These are phyloP conservation scores for Mionectes macconnelli DNA, from an alignment of 2,113 vertebrate genomes.

Conservation along the genomic window DNA sequence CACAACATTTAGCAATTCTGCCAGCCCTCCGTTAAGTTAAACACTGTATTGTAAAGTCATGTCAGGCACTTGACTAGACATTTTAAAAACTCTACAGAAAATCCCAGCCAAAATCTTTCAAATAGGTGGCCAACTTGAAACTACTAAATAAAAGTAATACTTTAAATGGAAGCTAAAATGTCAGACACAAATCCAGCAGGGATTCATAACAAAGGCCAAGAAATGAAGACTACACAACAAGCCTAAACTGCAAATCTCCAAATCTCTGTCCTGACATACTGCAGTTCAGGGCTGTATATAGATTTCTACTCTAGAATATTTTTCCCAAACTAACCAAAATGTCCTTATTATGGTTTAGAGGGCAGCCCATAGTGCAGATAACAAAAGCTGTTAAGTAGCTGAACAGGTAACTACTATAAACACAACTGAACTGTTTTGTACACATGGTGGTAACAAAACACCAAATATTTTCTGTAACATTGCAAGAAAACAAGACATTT, in stretches of 20 bases:
- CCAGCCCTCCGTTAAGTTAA: neutral
- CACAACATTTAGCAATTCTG: neutral
- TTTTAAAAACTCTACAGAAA: neutral
- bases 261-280: neutral
- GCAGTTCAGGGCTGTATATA: neutral
- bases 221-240: neutral
- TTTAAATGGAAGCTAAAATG: neutral
- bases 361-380: rapidly evolving
- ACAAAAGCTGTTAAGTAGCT: neutral
- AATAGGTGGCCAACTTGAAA: neutral
- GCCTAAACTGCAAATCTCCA: neutral
- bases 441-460: neutral
- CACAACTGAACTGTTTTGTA: neutral
- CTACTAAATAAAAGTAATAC: neutral
- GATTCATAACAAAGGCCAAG: neutral
- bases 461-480: neutral
- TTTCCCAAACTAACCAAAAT: neutral
- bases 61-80: neutral
- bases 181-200: neutral
- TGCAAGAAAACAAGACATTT: neutral
- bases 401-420: neutral
- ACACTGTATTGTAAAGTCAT: neutral
- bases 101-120: neutral
- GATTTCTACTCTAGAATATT: neutral
- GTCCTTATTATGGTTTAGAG: neutral